phyloP scores from a whole-genome alignment of 2,797 vertebrate species.

The Chromobotia macracanthus region DNA sequence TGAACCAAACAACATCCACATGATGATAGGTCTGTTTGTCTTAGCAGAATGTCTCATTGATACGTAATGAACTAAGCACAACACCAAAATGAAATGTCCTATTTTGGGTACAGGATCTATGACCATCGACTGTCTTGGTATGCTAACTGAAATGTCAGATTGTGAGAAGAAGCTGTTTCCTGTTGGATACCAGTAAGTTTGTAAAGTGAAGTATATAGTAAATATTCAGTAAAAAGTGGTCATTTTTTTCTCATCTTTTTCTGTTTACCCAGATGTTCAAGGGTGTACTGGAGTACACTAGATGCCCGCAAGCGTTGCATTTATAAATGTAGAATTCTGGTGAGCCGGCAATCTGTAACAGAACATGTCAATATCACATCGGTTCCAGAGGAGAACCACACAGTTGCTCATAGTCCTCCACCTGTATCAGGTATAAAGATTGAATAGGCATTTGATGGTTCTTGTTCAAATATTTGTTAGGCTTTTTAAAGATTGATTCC shows the following conservation, averaged over 20 bases:
- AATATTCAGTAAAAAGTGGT: neutral
- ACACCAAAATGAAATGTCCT: neutral
- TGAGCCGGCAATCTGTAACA: constrained; percentile 87
- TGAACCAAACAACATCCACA: constrained; percentile 94
- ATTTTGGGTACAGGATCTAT: constrained; percentile 84
- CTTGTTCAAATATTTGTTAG: neutral
- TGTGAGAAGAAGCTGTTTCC: constrained; percentile 97
- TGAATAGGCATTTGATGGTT: neutral
- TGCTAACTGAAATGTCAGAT: constrained; percentile 95
- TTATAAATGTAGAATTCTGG: constrained; percentile 96
- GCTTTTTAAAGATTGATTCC: neutral
- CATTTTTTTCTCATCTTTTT: constrained; percentile 23
- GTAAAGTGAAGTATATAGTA: neutral
- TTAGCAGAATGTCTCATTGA: neutral
- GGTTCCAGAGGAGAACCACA: constrained; percentile 87
- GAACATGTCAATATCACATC: constrained; percentile 84
- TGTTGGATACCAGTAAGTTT: constrained; percentile 95
- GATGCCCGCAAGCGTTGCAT: constrained; percentile 97
- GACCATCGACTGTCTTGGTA: constrained; percentile 96
- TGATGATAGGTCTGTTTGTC: constrained; percentile 90
- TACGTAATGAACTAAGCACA: neutral
- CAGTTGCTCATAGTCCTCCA: constrained; percentile 88
- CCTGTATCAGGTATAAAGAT: constrained; percentile 74
- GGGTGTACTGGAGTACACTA: constrained; percentile 97
- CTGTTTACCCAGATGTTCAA: constrained; percentile 85